Conservation (phyloP, 2,113 vertebrate species). For the Gasterosteus nipponicus region DNA sequence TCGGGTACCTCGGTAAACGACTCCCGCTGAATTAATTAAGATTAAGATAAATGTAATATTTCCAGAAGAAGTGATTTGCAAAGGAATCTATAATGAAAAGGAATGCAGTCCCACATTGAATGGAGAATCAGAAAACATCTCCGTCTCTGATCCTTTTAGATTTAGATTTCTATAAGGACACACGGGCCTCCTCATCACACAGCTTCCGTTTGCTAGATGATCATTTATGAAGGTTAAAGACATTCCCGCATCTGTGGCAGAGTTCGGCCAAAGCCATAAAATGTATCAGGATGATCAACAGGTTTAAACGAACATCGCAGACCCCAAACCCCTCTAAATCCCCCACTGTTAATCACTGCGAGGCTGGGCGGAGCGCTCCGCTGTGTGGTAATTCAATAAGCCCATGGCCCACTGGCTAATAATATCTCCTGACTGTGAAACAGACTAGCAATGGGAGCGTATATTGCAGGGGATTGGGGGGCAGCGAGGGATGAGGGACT, state of each 20-base stretch:
- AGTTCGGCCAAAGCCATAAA: conserved; percentile 1
- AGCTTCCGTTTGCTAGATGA: not conserved
- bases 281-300: conserved; percentile 48
- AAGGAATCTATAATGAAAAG: not conserved
- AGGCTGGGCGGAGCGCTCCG: conserved; percentile 60
- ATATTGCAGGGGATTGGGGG: not conserved
- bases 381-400: conserved; percentile 77
- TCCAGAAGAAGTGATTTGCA: not conserved
- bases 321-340: conserved; percentile 64
- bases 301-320: conserved; percentile 54
- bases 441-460: conserved; percentile 41
- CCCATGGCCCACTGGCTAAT: conserved; percentile 71
- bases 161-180: not conserved
- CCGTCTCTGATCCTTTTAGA: not conserved
- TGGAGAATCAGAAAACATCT: not conserved
- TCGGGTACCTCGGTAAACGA: no score
- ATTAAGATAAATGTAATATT: no score
- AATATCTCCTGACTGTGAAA: conserved; percentile 70
- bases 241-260: not conserved
- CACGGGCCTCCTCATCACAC: not conserved
- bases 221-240: conserved; percentile 1
- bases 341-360: conserved; percentile 72
- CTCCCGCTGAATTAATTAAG: no score
- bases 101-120: not conserved
- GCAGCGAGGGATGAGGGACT: not conserved